Evolutionary conservation across 2,113 vertebrate species (phyloP).

Genomic region (Cyphomyrus discorhynchus): DNA sequence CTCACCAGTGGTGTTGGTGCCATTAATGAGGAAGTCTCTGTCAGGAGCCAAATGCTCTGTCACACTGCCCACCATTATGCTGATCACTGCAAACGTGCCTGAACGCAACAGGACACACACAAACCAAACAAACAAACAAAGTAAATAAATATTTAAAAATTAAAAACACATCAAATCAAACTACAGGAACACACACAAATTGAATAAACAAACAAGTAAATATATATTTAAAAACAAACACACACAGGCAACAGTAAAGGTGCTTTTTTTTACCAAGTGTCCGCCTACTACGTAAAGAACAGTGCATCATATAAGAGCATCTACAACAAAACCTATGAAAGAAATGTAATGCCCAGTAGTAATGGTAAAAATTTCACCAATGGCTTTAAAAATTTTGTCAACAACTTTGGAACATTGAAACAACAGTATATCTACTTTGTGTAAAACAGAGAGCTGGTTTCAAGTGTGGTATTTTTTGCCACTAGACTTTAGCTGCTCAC

Average conservation of each 20-base stretch:
- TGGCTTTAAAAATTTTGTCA: background rate
- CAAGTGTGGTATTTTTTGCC: background rate
- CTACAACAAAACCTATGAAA: background rate
- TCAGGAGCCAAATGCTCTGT: constrained; percentile 68
- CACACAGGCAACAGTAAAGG: background rate
- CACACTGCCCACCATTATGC: constrained; percentile 84
- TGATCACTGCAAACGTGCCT: constrained; percentile 90
- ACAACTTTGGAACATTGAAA: background rate
- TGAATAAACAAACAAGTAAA: background rate
- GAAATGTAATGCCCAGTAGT: background rate
- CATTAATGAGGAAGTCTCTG: constrained; percentile 50
- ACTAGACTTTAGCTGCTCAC: constrained; percentile 43
- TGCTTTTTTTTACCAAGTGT: background rate
- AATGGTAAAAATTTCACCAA: background rate
- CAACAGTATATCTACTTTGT: background rate
- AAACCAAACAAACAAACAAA: background rate
- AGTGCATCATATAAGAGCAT: background rate
- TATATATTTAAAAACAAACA: background rate
- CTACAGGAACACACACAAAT: background rate
- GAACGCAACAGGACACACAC: constrained; percentile 3
- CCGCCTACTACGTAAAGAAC: background rate
- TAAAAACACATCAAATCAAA: background rate
- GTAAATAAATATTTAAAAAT: background rate
- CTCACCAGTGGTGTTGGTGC: constrained; percentile 42
- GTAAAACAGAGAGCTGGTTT: background rate